These are phyloP conservation scores for Peromyscus attwateri DNA, from an alignment of 2,797 vertebrate genomes.

Conservation along the genomic window DNA sequence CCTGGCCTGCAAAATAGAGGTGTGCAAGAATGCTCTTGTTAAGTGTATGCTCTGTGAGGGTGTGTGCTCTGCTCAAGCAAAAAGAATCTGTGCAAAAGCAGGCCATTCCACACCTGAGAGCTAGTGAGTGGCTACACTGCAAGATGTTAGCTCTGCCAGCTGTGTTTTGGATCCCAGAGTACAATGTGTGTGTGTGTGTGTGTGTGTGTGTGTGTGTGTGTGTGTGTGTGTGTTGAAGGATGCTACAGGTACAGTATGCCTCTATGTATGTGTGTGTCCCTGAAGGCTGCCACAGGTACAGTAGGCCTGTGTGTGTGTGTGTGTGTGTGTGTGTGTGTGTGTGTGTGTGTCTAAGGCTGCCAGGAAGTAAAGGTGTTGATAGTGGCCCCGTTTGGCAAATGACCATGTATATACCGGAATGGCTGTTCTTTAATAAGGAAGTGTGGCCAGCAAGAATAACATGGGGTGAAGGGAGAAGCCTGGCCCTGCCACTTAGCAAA, in stretches of 20 bases:
- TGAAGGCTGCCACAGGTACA: too few species aligned
- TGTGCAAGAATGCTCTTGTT: not conserved
- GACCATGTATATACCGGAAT: not conserved
- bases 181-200: not conserved
- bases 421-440: not conserved
- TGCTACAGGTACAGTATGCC: not conserved
- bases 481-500: not conserved
- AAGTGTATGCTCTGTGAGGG: not conserved
- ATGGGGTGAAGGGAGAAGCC: not conserved
- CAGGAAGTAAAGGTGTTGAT: constrained; percentile 5
- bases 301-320: not conserved
- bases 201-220: not conserved
- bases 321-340: not conserved
- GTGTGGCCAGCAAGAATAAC: not conserved
- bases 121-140: not conserved
- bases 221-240: not conserved
- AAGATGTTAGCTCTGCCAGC: not conserved
- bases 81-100: not conserved
- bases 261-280: too few species aligned
- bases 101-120: not conserved
- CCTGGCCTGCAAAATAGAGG: not conserved
- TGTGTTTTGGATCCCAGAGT: not conserved
- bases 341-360: not conserved
- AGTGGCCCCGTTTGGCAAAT: not conserved
- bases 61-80: not conserved